A percentile compares a stretch with the other conserved stretches of the same genome.
Conservation (phyloP, 2,888 invertebrate genomes). For the Ormyrus labotus region DNA sequence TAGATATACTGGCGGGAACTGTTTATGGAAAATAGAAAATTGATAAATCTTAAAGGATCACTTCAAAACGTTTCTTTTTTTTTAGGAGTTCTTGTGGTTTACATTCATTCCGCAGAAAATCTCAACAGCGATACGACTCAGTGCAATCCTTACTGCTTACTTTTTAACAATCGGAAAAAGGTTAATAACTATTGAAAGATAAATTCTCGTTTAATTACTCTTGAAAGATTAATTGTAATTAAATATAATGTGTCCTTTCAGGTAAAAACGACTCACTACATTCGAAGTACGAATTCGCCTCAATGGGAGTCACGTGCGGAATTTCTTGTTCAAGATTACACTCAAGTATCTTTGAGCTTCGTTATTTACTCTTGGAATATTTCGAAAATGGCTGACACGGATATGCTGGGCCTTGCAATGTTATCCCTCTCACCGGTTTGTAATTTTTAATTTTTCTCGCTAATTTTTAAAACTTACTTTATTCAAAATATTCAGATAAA, state of each 20-base stretch:
- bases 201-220: constrained; percentile 1
- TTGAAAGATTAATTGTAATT: neutral
- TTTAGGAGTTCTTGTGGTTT: constrained; percentile 77
- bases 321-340: constrained; percentile 77
- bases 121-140: constrained; percentile 74
- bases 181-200: constrained; percentile 63
- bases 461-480: neutral
- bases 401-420: constrained; percentile 77
- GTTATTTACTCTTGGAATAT: constrained; percentile 78
- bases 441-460: constrained; percentile 4
- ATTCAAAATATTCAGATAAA: too few species aligned
- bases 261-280: constrained; percentile 78
- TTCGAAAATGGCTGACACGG: constrained; percentile 76
- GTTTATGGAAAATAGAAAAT: too few species aligned
- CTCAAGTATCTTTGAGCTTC: constrained; percentile 77
- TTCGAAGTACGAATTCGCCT: constrained; percentile 75
- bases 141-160: constrained; percentile 78
- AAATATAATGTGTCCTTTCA: constrained; percentile 62
- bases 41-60: too few species aligned
- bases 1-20: too few species aligned
- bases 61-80: neutral
- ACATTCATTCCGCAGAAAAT: constrained; percentile 77
- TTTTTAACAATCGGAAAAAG: constrained; percentile 78
- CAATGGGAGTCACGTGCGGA: constrained; percentile 77
- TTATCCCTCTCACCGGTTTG: constrained; percentile 75